Evolutionary conservation across 2,888 invertebrate genomes (phyloP).

Genomic region (Urechis unicinctus): DNA sequence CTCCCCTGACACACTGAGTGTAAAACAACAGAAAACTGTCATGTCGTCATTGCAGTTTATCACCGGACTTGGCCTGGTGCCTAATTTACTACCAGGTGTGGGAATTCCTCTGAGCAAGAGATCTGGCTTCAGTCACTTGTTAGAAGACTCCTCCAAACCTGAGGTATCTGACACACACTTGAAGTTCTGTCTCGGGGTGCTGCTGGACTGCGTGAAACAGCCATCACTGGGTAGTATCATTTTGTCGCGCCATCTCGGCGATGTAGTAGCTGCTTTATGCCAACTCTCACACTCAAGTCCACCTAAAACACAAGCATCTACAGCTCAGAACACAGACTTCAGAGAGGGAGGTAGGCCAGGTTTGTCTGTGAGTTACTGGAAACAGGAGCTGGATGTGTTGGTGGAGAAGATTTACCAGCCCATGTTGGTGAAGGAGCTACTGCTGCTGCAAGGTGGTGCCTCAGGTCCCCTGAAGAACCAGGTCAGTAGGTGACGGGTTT

Average conservation of each 20-base stretch:
- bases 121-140: no score
- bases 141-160: no score
- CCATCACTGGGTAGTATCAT: not conserved
- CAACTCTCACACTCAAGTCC: no score
- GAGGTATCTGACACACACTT: not conserved
- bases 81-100: not conserved
- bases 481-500: no score
- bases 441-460: not conserved
- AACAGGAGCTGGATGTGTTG: not conserved
- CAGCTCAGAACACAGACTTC: no score
- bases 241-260: not conserved
- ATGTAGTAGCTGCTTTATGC: not conserved
- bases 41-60: not conserved
- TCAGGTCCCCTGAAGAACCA: no score
- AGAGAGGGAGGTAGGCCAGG: no score
- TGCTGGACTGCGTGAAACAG: not conserved
- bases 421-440: not conserved
- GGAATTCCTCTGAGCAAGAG: not conserved
- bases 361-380: not conserved
- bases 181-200: not conserved
- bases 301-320: no score
- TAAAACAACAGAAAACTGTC: not conserved
- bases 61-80: not conserved
- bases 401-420: not conserved
- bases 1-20: not conserved